Base-by-base conservation (phyloP, 23 tunicate species). In the Trididemnum nubilum region DNA sequence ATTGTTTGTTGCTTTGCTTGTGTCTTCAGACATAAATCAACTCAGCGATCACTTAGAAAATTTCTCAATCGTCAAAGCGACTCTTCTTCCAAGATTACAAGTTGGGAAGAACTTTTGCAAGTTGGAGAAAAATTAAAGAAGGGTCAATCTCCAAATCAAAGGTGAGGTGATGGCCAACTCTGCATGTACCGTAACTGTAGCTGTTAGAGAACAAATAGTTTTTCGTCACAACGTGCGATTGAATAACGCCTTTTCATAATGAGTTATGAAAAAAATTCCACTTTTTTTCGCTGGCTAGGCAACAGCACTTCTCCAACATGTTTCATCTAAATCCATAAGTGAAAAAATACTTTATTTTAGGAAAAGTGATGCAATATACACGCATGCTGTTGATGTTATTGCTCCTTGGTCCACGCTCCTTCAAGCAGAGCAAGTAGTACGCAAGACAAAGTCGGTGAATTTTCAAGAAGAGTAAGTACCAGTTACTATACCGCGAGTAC, bases 401-500 rank as follows among this genome's bases (percentile, higher is more conserved):
- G 76, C 83, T n/a, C 93, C 86, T 0, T 88, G 93, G 93, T 27
- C 35, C 37, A 64, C 39, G 30, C 54, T 88, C 24, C 59, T 38
- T 1, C 83, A 76, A 54, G 67, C 93, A 18, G 93, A 88, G 65
- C 76, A 88, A 75, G 58, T 65, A 2, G 82, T 88, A 15, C 36
- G 66, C 1, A 83, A 82, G 70, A 75, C 40, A 36, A 76, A 67
- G 33, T 74, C 59, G 26, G 29, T 61, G 5, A 61, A 61, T 22
- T 61, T 61, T 61, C 67, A 12, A 4, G 67, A 61, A 22, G 67
- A 61, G 67, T 61, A 61, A 61, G 67, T 15, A n/a, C n/a, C n/a
- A n/a, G n/a, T n/a, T n/a, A n/a, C n/a, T n/a, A n/a, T n/a, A n/a
- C n/a, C n/a, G n/a, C n/a, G n/a, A n/a, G n/a, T n/a, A n/a, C n/a